Percentiles rank a stretch among this genome's conserved stretches.
Conservation (phyloP, 2,113 vertebrate species). For the Cairina moschata region DNA sequence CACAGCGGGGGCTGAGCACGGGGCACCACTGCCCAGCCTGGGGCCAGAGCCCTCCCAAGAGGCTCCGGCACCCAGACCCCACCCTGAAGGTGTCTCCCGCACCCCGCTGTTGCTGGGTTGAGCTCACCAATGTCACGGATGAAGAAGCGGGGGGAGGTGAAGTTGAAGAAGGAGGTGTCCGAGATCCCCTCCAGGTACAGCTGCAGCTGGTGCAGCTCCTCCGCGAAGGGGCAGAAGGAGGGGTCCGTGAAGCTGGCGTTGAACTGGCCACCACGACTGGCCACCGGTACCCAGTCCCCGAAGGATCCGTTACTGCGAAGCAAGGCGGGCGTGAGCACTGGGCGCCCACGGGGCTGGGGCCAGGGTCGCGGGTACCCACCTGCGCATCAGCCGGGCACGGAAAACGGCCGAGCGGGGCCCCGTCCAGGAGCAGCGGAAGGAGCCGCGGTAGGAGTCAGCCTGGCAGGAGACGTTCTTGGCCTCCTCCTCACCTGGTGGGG, state of each 20-base stretch:
- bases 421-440: constrained; percentile 39
- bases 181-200: constrained; percentile 48
- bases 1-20: background rate
- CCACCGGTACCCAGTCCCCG: background rate
- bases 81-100: background rate
- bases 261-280: accelerated
- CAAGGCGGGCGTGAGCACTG: background rate
- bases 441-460: constrained; percentile 9
- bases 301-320: background rate
- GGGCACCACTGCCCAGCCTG: background rate
- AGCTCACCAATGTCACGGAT: background rate
- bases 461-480: background rate
- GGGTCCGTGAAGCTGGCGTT: background rate
- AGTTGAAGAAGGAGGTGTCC: background rate
- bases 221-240: constrained; percentile 34
- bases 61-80: accelerated
- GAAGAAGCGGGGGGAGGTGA: background rate
- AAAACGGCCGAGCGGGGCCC: background rate
- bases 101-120: accelerated
- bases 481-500: background rate
- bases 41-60: background rate
- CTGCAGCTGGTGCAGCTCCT: background rate
- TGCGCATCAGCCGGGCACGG: background rate
- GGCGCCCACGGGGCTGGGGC: accelerated
- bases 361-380: background rate